These are phyloP conservation scores for Fregata magnificens DNA, from an alignment of 2,113 vertebrate species.

Conservation along the genomic window DNA sequence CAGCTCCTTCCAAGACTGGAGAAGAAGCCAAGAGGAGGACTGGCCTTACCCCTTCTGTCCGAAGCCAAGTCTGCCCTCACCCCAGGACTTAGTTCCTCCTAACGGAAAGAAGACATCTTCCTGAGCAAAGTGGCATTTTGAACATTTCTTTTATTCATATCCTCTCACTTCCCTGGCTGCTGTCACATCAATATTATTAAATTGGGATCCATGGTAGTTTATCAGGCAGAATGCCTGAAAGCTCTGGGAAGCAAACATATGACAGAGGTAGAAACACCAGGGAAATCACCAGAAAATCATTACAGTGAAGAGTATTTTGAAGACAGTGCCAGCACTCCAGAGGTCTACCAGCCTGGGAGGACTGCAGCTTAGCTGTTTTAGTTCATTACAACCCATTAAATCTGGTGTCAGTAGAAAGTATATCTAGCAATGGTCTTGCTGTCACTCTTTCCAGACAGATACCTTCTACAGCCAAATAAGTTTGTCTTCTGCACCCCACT, in stretches of 20 bases:
- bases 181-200: background rate
- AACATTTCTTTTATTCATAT: background rate
- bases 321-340: conserved; percentile 26
- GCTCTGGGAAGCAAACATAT: background rate
- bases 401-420: conserved; percentile 29
- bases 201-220: conserved; percentile 11
- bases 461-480: background rate
- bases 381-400: conserved; percentile 28
- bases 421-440: background rate
- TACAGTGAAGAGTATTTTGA: conserved; percentile 45
- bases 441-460: background rate
- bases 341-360: background rate
- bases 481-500: background rate
- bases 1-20: background rate
- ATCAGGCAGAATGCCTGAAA: conserved; percentile 18
- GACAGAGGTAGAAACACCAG: conserved; percentile 37
- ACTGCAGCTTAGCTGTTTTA: conserved; percentile 25
- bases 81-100: background rate
- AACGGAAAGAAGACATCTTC: background rate
- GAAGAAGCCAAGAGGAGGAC: background rate
- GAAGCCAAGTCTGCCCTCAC: background rate
- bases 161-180: conserved; percentile 20
- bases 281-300: conserved; percentile 52
- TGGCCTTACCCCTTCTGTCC: background rate
- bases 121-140: background rate